Evolutionary conservation across 2,113 vertebrate genomes (phyloP), one percentile per base, ranked within the genome.

Genomic region (Salminus brasiliensis): DNA sequence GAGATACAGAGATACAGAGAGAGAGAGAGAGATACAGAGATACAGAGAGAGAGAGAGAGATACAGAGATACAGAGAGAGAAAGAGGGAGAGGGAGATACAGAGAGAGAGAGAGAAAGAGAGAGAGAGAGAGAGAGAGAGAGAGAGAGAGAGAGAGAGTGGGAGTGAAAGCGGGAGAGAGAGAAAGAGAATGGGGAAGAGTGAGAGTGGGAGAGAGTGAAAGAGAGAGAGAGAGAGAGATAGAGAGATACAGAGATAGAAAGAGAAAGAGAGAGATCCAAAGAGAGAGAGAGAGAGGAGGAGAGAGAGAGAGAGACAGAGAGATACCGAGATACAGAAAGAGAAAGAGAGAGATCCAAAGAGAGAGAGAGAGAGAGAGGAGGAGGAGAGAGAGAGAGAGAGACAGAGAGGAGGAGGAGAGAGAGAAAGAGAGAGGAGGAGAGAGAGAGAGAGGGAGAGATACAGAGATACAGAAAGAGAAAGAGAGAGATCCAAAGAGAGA

Each of bases 81-180:
- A 25, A 79, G n/a, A 62, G 15, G 4, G 39, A 67, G 32, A 67
- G 16, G 21, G 36, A 45, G 0, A n/a, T n/a, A n/a, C n/a, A 29
- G 27, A n/a, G 27, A 84, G 21, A 68, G 60, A 66, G 57, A 27
- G 27, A 39, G 52, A 78, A 1, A 34, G 43, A 75, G 39, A 41
- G 39, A 4, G 4, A 41, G 8, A 41, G 2, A 41, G 39, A 41
- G 39, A 41, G 39, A 41, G 39, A 4, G 1, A 8, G 6, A 8
- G 36, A 8, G 39, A 8, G 6, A 41, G 6, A 41, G 36, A 39
- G 36, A 39, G 36, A 39, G 36, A 39, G 36, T 5, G 36, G 8
- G 36, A 39, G 36, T 5, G 4, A 39, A 8, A 8, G 4, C 4
- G 36, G 8, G 1, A 29, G 21, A 80, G 2, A 78, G 9, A 23